Evolutionary conservation across 2,113 vertebrate genomes (phyloP).

Genomic region (Stigmatopora argus): DNA sequence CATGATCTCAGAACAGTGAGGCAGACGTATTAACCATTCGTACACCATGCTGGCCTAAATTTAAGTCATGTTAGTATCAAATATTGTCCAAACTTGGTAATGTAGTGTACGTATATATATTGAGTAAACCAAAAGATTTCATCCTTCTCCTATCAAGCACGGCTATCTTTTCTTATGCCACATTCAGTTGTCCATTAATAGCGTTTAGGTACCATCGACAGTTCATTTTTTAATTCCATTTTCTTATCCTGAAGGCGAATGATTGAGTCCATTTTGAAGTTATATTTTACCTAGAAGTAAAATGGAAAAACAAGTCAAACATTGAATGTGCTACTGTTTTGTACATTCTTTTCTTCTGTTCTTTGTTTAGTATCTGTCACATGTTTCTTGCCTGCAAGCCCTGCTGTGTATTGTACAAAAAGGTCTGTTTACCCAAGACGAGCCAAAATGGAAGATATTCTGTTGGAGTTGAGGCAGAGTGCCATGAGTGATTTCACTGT

Average conservation of each 20-base stretch:
- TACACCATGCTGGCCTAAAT: no score
- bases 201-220: no score
- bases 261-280: neutral
- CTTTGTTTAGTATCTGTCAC: slow-evolving; percentile 29
- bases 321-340: slow-evolving; percentile 34
- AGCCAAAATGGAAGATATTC: slow-evolving; percentile 33
- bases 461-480: slow-evolving; percentile 24
- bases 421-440: slow-evolving; percentile 25
- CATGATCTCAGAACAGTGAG: no score
- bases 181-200: no score
- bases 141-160: no score
- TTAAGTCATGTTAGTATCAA: no score
- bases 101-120: no score
- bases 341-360: slow-evolving; percentile 20
- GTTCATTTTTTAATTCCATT: no score
- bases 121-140: no score
- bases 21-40: no score
- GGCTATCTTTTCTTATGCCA: no score
- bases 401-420: slow-evolving; percentile 42
- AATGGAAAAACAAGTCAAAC: slow-evolving; percentile 29
- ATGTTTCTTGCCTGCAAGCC: slow-evolving; percentile 23
- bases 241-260: neutral
- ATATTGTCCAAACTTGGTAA: no score
- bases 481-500: slow-evolving; percentile 10
- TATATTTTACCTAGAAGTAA: neutral